Percentiles rank a stretch among this genome's conserved stretches.
Evolutionary conservation across 2,797 vertebrate species (phyloP).

Genomic region (Gobionotothen gibberifrons): DNA sequence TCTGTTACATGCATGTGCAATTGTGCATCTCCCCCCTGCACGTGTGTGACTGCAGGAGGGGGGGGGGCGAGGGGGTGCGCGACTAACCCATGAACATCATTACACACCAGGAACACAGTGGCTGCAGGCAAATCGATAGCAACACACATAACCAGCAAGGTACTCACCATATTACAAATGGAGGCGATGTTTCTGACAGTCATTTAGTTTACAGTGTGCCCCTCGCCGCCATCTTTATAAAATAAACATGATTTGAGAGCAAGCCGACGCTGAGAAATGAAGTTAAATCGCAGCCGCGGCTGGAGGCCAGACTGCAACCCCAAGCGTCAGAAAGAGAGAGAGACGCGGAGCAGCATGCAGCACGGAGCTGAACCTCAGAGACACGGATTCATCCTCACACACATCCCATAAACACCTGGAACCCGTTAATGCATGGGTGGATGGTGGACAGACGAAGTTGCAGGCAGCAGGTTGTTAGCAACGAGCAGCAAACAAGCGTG

Average conservation of each 20-base stretch:
- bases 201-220: slow-evolving; percentile 96
- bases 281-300: slow-evolving; percentile 73
- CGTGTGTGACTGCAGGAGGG: slow-evolving; percentile 12
- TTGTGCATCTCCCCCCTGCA: slow-evolving; percentile 19
- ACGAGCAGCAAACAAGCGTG: slow-evolving; percentile 62
- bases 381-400: slow-evolving; percentile 59
- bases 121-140: slow-evolving; percentile 60
- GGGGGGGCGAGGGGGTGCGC: neutral
- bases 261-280: slow-evolving; percentile 65
- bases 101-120: slow-evolving; percentile 42
- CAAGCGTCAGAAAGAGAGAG: slow-evolving; percentile 62
- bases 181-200: slow-evolving; percentile 99
- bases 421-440: slow-evolving; percentile 24
- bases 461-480: slow-evolving; percentile 79
- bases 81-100: slow-evolving; percentile 30
- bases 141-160: slow-evolving; percentile 28
- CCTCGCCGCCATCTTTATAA: slow-evolving; percentile 93
- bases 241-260: slow-evolving; percentile 86
- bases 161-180: slow-evolving; percentile 99
- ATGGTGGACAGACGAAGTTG: slow-evolving; percentile 61
- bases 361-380: slow-evolving; percentile 43
- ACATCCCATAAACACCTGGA: slow-evolving; percentile 17
- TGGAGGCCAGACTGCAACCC: slow-evolving; percentile 81
- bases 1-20: neutral
- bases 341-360: slow-evolving; percentile 68